Percentiles rank a stretch among this genome's conserved stretches.
phyloP scores from a whole-genome alignment of 2,888 invertebrate species.

The Spatulosminthurus flaviceps region DNA sequence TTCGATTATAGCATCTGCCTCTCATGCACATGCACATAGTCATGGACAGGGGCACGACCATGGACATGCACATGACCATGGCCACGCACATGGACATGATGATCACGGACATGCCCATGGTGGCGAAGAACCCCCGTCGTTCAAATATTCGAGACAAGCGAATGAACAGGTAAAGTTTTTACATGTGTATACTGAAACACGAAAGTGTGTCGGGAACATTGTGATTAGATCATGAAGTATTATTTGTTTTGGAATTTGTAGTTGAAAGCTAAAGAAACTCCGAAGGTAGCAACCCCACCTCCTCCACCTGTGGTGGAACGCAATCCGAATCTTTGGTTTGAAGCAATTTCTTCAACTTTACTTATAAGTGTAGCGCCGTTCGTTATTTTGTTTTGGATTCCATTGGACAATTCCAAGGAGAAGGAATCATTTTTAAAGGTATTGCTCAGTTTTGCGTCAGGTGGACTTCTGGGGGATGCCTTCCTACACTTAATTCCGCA shows the following conservation, averaged over 20 bases:
- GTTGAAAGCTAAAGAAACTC: neutral
- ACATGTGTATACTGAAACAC: neutral
- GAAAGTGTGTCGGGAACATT: neutral
- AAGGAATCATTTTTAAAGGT: conserved; percentile 89
- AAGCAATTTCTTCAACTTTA: conserved; percentile 88
- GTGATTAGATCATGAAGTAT: neutral
- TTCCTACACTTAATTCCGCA: conserved; percentile 99
- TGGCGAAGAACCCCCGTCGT: conserved; percentile 74
- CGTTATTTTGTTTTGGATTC: conserved; percentile 90
- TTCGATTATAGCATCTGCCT: conserved; percentile 60
- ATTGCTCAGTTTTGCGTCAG: conserved; percentile 90
- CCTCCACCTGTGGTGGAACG: conserved; percentile 31
- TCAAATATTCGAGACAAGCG: conserved; percentile 83
- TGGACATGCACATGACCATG: conserved; percentile 63
- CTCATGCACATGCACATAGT: conserved; percentile 62
- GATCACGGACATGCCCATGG: conserved; percentile 52
- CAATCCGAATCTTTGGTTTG: conserved; percentile 73
- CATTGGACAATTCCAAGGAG: conserved; percentile 84
- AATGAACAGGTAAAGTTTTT: conserved; percentile 66
- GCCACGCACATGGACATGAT: conserved; percentile 65
- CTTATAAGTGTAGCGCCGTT: conserved; percentile 96
- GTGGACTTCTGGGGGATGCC: conserved; percentile 96
- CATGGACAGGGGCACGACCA: conserved; percentile 66
- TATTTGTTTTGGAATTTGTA: conserved; percentile 16
- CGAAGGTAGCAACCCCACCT: neutral